Conservation (phyloP, 2,888 invertebrate species). For the Leptopilina drosophilae region DNA sequence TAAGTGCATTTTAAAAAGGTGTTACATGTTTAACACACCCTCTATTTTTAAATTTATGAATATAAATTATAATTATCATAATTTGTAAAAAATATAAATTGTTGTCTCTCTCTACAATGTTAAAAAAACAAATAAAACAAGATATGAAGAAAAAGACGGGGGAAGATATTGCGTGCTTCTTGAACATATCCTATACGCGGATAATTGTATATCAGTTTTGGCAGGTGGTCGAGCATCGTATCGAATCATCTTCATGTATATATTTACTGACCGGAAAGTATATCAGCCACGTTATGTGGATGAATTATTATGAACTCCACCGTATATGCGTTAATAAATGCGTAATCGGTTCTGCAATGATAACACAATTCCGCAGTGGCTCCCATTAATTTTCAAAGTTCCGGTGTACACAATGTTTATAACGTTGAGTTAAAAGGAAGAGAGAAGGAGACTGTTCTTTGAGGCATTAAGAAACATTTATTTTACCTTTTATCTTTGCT, state of each 20-base stretch:
- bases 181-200: neutral
- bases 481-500: conserved; percentile 20
- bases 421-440: too few relatives aligned
- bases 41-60: neutral
- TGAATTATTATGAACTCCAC: conserved; percentile 36
- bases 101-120: neutral
- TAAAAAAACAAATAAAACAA: too few relatives aligned
- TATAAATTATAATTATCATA: neutral
- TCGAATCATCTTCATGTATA: conserved; percentile 21
- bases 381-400: conserved; percentile 40
- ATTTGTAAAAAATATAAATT: conserved; percentile 5
- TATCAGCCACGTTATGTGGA: conserved; percentile 39
- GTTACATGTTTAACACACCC: conserved; percentile 10
- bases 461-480: conserved; percentile 36
- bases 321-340: conserved; percentile 31
- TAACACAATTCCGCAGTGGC: conserved; percentile 38
- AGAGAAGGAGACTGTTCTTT: conserved; percentile 13
- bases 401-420: conserved; percentile 25
- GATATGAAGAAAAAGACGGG: neutral
- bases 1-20: neutral
- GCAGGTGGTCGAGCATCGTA: conserved; percentile 39
- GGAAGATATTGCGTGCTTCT: conserved; percentile 19
- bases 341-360: conserved; percentile 41
- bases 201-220: conserved; percentile 34
- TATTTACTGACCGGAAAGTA: conserved; percentile 31